phyloP scores from a whole-genome alignment of 2,113 vertebrate species.

The Heterochromis multidens region DNA sequence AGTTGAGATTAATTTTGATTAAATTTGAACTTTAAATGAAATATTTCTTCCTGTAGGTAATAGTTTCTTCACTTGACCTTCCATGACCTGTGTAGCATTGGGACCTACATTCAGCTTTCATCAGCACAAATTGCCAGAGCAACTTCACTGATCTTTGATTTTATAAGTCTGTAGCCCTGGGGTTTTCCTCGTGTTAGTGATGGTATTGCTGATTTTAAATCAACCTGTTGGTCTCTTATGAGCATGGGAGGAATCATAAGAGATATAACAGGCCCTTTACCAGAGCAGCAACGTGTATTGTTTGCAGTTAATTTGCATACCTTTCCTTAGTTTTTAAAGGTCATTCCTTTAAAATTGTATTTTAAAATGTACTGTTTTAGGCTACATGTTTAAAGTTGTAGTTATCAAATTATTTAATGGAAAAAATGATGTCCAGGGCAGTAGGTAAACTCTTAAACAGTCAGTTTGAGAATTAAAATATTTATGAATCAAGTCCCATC shows the following conservation, averaged over 20 bases:
- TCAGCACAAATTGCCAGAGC: background rate
- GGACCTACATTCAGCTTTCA: background rate
- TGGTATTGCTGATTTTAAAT: background rate
- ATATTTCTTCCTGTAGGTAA: background rate
- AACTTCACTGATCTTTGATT: background rate
- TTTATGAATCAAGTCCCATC: background rate
- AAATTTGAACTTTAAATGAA: background rate
- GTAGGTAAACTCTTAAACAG: background rate
- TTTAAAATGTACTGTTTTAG: background rate
- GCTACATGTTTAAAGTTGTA: background rate
- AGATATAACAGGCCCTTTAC: background rate
- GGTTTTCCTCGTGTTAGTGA: background rate
- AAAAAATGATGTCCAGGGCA: background rate
- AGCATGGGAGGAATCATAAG: background rate
- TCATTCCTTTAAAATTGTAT: background rate
- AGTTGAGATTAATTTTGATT: background rate
- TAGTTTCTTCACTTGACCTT: slow-evolving; percentile 1
- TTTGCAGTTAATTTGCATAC: background rate
- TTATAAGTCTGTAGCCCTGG: background rate
- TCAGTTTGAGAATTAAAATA: background rate
- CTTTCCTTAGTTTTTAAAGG: background rate
- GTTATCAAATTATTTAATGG: background rate
- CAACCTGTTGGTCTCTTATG: background rate
- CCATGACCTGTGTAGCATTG: background rate
- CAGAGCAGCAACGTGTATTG: background rate